Evolutionary conservation across 2,888 invertebrate species (phyloP).

Genomic region (Neoitamus cyanurus): DNA sequence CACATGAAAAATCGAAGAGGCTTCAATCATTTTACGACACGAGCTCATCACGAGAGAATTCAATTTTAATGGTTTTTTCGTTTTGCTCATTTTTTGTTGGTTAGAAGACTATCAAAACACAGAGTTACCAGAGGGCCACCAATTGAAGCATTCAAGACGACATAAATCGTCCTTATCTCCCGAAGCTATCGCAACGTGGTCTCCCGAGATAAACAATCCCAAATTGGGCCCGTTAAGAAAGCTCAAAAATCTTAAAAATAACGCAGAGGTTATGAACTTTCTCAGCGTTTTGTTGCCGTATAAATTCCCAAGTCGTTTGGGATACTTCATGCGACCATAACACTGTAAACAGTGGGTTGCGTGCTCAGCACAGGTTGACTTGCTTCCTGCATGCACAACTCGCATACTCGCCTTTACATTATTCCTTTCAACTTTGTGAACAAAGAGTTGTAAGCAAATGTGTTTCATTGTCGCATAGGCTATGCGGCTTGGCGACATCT

Average conservation of each 20-base stretch:
- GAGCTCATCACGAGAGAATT: conserved; percentile 1
- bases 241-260: conserved; percentile 31
- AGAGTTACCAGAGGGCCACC: not conserved
- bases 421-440: not conserved
- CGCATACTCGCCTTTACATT: too few species aligned
- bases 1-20: not conserved
- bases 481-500: too few species aligned
- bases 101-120: not conserved
- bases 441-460: too few species aligned
- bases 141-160: not conserved
- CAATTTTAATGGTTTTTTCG: not conserved
- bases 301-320: not conserved
- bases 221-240: conserved; percentile 1
- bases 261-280: conserved; percentile 19
- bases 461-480: not conserved
- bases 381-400: not conserved
- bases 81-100: not conserved
- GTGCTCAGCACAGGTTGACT: not conserved
- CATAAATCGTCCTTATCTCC: not conserved
- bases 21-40: not conserved
- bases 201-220: not conserved
- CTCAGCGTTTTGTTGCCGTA: not conserved
- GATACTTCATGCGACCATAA: not conserved
- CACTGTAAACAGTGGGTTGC: not conserved
- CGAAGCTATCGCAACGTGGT: not conserved